These are phyloP conservation scores for Gasterosteus nipponicus DNA, from an alignment of 2,113 vertebrate species.

Conservation along the genomic window DNA sequence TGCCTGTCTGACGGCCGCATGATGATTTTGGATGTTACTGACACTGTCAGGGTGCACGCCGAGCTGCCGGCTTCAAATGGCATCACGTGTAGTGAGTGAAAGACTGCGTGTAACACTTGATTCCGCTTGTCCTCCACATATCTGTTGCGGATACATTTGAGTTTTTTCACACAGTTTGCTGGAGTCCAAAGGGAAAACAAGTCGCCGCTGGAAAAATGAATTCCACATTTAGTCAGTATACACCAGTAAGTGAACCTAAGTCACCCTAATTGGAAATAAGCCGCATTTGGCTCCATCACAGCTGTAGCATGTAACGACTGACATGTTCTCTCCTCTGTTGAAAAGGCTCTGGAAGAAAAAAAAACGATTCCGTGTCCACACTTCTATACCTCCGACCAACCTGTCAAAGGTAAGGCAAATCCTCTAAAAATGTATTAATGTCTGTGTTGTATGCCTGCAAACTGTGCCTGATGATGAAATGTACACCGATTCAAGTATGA, in stretches of 20 bases:
- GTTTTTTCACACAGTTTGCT: conserved; percentile 85
- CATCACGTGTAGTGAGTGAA: conserved; percentile 89
- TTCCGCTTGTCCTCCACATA: neutral
- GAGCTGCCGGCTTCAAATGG: conserved; percentile 82
- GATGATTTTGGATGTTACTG: conserved; percentile 88
- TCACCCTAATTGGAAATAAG: neutral
- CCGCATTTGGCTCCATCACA: neutral
- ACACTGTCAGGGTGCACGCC: conserved; percentile 83
- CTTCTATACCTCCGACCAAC: conserved; percentile 91
- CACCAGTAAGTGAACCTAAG: conserved; percentile 86
- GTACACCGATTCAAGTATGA: neutral
- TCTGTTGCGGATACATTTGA: neutral
- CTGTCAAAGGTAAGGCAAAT: conserved; percentile 88
- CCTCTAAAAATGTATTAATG: neutral
- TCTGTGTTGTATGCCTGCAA: neutral
- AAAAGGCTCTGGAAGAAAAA: conserved; percentile 91
- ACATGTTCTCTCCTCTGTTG: conserved; percentile 39
- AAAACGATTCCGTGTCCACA: conserved; percentile 92
- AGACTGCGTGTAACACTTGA: neutral
- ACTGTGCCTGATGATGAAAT: neutral
- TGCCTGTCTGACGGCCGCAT: conserved; percentile 92
- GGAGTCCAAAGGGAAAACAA: conserved; percentile 99
- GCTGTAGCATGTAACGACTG: neutral
- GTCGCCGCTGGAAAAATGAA: conserved; percentile 92
- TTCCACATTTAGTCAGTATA: conserved; percentile 92